Conservation (phyloP, 2,797 vertebrate genomes). For the Otolemur crassicaudatus region DNA sequence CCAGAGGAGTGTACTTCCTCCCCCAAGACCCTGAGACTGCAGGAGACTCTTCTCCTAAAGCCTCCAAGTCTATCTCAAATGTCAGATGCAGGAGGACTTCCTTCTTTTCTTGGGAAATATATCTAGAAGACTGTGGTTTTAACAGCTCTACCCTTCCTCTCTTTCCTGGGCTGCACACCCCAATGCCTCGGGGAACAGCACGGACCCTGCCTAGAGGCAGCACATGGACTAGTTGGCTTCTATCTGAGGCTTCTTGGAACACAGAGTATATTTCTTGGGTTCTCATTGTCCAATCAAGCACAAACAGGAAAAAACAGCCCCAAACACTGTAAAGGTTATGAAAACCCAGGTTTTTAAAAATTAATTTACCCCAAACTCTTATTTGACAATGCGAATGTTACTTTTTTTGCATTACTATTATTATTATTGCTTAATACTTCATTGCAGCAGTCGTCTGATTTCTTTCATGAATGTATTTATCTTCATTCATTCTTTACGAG, state of each 20-base stretch:
- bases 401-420: no score
- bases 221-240: neutral
- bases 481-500: no score
- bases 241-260: neutral
- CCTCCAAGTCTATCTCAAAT: neutral
- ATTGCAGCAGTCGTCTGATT: no score
- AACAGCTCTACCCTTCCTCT: neutral
- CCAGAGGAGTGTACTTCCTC: neutral
- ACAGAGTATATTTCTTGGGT: neutral
- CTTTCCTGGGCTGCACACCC: fast-evolving
- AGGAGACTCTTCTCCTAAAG: neutral
- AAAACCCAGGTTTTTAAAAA: neutral
- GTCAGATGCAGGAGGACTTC: neutral
- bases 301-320: neutral
- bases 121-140: neutral
- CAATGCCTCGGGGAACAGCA: neutral
- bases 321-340: neutral
- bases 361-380: neutral
- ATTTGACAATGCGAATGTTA: no score
- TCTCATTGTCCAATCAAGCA: neutral
- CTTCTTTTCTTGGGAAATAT: neutral
- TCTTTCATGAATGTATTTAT: no score
- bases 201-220: neutral
- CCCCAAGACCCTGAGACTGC: neutral
- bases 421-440: no score